These are phyloP conservation scores for Hippopotamyrus pictus DNA, from an alignment of 2,797 vertebrate species.

Conservation along the genomic window DNA sequence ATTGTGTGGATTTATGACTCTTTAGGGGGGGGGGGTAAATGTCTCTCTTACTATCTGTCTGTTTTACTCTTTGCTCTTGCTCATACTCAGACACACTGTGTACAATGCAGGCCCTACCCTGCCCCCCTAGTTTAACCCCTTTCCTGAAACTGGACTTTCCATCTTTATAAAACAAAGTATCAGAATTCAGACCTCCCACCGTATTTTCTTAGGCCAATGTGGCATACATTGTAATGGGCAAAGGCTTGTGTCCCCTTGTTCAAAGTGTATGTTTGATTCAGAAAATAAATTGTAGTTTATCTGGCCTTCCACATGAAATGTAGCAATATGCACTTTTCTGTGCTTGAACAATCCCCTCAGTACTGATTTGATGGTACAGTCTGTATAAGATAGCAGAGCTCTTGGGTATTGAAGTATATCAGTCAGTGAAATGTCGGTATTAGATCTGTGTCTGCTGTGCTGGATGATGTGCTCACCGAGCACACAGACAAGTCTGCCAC, in stretches of 20 bases:
- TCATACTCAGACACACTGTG: neutral
- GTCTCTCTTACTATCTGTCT: neutral
- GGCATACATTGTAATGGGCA: neutral
- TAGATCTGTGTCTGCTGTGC: neutral
- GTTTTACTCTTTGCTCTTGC: neutral
- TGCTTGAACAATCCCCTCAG: neutral
- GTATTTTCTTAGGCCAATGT: neutral
- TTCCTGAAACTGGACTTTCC: neutral
- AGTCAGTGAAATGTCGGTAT: neutral
- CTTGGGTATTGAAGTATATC: neutral
- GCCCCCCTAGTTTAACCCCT: neutral
- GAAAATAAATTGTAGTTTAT: neutral
- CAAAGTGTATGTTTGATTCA: neutral
- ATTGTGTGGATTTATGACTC: neutral
- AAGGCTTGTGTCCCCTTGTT: neutral
- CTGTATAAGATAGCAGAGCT: neutral
- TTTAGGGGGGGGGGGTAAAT: neutral
- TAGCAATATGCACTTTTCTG: neutral
- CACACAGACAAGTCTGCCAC: neutral
- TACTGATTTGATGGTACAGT: neutral
- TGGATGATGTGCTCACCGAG: neutral
- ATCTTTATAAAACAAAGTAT: neutral
- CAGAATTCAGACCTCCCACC: neutral
- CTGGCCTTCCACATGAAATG: neutral
- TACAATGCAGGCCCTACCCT: neutral